phyloP scores from a whole-genome alignment of 2,797 vertebrate species.

The Galaxias olidus region DNA sequence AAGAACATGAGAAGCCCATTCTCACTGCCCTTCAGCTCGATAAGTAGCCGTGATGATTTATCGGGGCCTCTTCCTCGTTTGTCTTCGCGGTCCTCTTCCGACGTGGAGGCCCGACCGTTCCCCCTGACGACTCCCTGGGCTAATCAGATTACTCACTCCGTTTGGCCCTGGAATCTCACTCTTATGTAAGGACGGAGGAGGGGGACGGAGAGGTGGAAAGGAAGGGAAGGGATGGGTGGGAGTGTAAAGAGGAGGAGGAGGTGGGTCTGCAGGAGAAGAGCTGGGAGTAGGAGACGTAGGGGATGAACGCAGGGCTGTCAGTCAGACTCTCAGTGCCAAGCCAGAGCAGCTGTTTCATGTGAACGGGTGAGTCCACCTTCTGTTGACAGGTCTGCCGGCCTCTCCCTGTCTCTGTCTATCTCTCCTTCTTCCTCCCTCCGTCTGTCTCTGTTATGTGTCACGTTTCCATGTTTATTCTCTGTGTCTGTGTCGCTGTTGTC shows the following conservation, averaged over 20 bases:
- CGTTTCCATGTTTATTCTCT: no score
- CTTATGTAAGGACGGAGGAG: slow-evolving; percentile 46
- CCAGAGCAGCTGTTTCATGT: not conserved
- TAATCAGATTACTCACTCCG: no score
- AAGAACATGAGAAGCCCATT: no score
- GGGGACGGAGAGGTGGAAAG: slow-evolving; percentile 10
- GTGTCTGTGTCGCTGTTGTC: no score
- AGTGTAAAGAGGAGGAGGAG: slow-evolving; percentile 6
- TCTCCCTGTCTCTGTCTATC: slow-evolving; percentile 1
- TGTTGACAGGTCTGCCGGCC: not conserved
- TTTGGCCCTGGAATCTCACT: slow-evolving; percentile 46
- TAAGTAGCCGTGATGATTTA: no score
- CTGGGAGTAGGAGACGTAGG: slow-evolving; percentile 7
- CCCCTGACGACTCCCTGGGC: no score
- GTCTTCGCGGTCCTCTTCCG: no score
- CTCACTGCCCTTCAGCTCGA: no score
- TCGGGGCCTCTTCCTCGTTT: no score
- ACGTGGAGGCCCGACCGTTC: no score
- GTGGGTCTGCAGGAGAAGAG: no score
- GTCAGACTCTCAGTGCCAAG: not conserved
- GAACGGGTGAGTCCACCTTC: not conserved
- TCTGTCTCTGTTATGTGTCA: not conserved
- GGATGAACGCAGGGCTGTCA: slow-evolving; percentile 8
- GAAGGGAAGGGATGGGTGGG: slow-evolving; percentile 25
- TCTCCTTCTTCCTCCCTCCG: not conserved